Percentiles rank a stretch among this genome's conserved stretches.
These are phyloP conservation scores for Nyctibius bracteatus DNA, from an alignment of 2,113 vertebrate genomes.

Conservation along the genomic window DNA sequence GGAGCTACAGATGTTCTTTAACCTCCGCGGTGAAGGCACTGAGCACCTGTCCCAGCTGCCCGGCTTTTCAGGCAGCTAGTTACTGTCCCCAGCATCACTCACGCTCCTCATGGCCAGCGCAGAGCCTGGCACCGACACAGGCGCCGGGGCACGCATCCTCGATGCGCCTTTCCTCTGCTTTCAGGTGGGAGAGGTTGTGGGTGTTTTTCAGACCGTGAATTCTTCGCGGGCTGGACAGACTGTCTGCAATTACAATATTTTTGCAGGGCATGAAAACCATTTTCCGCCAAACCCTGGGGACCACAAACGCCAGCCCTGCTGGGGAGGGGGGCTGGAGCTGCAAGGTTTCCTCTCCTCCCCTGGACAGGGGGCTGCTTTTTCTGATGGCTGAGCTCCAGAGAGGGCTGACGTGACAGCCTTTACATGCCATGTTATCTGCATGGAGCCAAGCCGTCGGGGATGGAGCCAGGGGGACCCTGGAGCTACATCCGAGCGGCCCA, in stretches of 20 bases:
- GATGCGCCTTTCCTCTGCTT: accelerated
- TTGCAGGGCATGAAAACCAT: not conserved
- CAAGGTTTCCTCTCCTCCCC: not conserved
- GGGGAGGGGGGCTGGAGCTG: not conserved
- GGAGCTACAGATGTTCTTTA: not conserved
- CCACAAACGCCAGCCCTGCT: accelerated
- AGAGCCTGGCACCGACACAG: accelerated
- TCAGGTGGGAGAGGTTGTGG: accelerated
- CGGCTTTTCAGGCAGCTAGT: accelerated
- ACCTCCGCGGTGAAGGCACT: accelerated
- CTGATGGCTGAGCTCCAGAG: not conserved
- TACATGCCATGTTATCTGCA: not conserved
- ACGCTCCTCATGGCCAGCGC: accelerated
- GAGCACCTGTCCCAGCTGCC: accelerated
- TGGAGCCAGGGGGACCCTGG: accelerated
- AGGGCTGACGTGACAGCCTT: not conserved
- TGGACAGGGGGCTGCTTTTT: accelerated
- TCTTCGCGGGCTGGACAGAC: not conserved
- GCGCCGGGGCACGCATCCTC: accelerated
- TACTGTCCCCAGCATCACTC: accelerated
- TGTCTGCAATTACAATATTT: not conserved
- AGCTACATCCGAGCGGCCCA: not conserved
- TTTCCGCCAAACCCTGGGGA: not conserved
- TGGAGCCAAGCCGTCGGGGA: not conserved
- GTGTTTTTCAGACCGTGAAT: not conserved